Conservation (phyloP, 2,888 invertebrate species). For the Linnaemya vulpina region DNA sequence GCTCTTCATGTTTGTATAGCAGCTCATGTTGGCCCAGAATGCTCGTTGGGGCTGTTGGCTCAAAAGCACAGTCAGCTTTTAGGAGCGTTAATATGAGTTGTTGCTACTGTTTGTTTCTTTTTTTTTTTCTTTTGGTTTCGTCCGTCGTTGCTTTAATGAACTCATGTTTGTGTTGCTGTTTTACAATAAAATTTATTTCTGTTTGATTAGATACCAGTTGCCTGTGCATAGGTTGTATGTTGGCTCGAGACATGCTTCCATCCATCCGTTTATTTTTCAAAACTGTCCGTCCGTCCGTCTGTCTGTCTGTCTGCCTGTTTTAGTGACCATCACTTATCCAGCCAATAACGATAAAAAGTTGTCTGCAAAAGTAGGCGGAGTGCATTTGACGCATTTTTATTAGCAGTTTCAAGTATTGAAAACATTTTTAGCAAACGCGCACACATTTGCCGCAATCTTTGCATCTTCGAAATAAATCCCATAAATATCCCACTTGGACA, state of each 20-base stretch:
- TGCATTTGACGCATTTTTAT: slow-evolving; percentile 68
- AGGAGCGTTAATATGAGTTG: background rate
- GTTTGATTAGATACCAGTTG: slow-evolving; percentile 45
- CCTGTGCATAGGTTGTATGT: slow-evolving; percentile 9
- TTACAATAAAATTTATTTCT: slow-evolving; percentile 1
- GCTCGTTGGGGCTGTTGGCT: background rate
- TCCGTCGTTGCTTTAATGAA: background rate
- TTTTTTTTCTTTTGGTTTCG: background rate
- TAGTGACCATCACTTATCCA: slow-evolving; percentile 29
- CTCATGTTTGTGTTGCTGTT: slow-evolving; percentile 2
- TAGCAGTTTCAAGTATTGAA: slow-evolving; percentile 36
- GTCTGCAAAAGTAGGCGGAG: slow-evolving; percentile 71
- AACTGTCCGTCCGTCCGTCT: slow-evolving; percentile 25
- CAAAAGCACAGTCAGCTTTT: slow-evolving; percentile 7
- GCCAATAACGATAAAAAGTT: slow-evolving; percentile 67
- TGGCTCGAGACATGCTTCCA: background rate
- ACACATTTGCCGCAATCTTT: background rate
- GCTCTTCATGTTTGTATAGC: background rate
- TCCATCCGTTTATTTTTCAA: slow-evolving; percentile 15
- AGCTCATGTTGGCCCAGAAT: background rate
- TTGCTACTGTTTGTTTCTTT: too few relatives aligned
- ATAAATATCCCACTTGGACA: background rate
- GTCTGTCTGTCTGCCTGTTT: slow-evolving; percentile 19
- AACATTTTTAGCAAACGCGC: background rate
- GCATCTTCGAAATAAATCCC: background rate